Evolutionary conservation across 2,888 invertebrate species (phyloP), one percentile per base, ranked within the genome.

Genomic region (Drosophila hawaiiensis): DNA sequence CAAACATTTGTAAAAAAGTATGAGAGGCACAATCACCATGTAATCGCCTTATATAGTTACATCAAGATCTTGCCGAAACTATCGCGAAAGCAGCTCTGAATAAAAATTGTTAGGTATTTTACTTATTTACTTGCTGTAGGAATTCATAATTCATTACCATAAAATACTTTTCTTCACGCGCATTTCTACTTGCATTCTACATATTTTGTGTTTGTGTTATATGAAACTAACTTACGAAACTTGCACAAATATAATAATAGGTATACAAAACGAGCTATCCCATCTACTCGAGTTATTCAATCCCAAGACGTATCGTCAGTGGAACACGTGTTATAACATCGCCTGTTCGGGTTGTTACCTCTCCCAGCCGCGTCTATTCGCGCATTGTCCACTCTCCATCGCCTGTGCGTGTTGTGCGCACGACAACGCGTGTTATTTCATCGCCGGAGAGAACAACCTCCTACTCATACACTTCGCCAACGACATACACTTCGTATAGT

Each of bases 201-300:
- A 55, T 41, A 25, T 50, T 29, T 37, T 37, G 35, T 64, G 19
- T 47, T 49, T 52, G 50, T 64, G 29, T 14, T 43, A 53, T 75
- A 75, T 67, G 73, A 43, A 70, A 70, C 62, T 68, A 76, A 78
- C 66, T 76, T 67, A 53, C 12, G 22, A 50, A 50, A 75, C 73
- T 80, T 70, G 77, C 75, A 53, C 55, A 62, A 66, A 76, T 35
- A 76, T 71, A 81, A 76, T 70, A 80, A 69, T 86, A 93, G 92
- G 92, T 92, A 73, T 92, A 92, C 89, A 92, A 91, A 89, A 80
- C 93, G 85, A 91, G 92, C 80, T 93, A 92, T 73, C 93, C 93
- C 63, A 92, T 93, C 79, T 93, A 93, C 87, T 92, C 93, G 75
- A 89, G 91, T 71, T 92, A 92, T 77, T 88, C 92, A 78, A 81